Conservation (phyloP, 2,888 invertebrate species). For the Chrysomela aeneicollis region DNA sequence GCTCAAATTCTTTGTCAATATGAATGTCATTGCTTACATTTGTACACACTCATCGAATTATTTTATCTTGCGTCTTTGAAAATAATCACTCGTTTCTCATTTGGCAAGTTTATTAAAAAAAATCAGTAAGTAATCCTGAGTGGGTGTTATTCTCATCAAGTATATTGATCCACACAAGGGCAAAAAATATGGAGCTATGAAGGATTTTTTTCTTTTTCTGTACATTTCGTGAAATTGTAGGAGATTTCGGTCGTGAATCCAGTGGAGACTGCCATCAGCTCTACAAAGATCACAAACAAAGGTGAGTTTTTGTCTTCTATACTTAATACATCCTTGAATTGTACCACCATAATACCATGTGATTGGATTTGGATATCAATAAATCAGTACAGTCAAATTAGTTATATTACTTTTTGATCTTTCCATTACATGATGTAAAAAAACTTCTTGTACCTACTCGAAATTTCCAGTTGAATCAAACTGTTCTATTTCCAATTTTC, state of each 20-base stretch:
- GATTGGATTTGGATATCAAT: no score
- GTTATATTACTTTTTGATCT: neutral
- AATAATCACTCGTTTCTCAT: constrained; percentile 11
- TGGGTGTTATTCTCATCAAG: constrained; percentile 34
- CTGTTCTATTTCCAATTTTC: no score
- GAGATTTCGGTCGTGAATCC: constrained; percentile 46
- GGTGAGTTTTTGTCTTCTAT: constrained; percentile 43
- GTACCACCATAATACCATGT: constrained; percentile 10
- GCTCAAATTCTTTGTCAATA: constrained; percentile 49
- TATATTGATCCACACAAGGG: constrained; percentile 40
- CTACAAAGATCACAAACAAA: constrained; percentile 49
- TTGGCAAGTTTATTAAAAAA: constrained; percentile 16
- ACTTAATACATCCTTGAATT: constrained; percentile 15
- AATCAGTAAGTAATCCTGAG: constrained; percentile 27
- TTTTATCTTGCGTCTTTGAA: constrained; percentile 22
- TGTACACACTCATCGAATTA: constrained; percentile 4
- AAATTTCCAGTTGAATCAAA: neutral
- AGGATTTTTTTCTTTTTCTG: constrained; percentile 21
- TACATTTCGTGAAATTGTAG: constrained; percentile 43
- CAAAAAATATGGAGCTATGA: constrained; percentile 27
- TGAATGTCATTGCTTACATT: constrained; percentile 39
- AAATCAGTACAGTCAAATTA: neutral
- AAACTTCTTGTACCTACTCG: no score
- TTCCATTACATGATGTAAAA: neutral
- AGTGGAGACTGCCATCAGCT: constrained; percentile 46